Evolutionary conservation across 2,113 vertebrate genomes (phyloP).

Genomic region (Panurus biarmicus): DNA sequence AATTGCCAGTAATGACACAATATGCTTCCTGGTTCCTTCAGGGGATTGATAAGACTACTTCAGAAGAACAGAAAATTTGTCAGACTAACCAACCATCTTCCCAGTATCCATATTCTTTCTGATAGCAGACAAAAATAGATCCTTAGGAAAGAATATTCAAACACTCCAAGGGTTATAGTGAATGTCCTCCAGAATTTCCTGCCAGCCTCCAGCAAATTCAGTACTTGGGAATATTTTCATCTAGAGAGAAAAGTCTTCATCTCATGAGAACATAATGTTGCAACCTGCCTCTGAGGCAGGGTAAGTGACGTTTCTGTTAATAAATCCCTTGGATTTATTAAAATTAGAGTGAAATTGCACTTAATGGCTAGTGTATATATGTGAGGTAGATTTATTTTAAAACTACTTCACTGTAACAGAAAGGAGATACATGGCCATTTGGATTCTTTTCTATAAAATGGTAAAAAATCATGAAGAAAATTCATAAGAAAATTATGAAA

Average conservation of each 20-base stretch:
- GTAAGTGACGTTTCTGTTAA: not conserved
- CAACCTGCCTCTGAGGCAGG: not conserved
- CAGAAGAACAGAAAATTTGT: not conserved
- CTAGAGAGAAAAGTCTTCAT: not conserved
- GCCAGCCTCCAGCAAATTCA: not conserved
- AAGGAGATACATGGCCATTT: not conserved
- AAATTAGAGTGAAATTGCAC: not conserved
- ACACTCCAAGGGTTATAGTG: not conserved
- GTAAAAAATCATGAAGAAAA: not conserved
- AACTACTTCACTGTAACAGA: not conserved
- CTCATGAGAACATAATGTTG: not conserved
- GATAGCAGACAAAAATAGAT: not conserved
- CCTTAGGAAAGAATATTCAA: not conserved
- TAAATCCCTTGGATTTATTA: not conserved
- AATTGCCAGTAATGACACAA: not conserved
- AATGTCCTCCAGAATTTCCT: not conserved
- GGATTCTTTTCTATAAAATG: not conserved
- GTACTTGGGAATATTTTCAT: not conserved
- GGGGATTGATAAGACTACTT: not conserved
- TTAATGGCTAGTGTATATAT: not conserved
- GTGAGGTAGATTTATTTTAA: not conserved
- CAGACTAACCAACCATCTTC: not conserved
- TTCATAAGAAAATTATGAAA: not conserved
- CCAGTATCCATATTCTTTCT: not conserved
- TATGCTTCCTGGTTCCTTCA: not conserved